A percentile compares a stretch with the other conserved stretches of the same genome.
These are phyloP conservation scores for Nesoenas mayeri DNA, from an alignment of 2,113 vertebrate species.

Conservation along the genomic window DNA sequence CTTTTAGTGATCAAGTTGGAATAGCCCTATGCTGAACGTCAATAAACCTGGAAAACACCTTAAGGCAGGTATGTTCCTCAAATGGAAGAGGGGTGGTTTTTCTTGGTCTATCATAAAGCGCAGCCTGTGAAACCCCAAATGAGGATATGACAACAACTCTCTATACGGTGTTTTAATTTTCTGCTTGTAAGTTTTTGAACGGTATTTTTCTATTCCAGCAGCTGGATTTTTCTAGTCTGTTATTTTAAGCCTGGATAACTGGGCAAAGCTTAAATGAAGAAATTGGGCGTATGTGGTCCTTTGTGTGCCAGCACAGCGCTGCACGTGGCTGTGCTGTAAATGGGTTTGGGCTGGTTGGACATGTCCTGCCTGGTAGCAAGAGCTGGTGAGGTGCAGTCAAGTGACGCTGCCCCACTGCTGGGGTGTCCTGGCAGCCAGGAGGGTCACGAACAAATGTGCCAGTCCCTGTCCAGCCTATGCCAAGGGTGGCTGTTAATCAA, in stretches of 20 bases:
- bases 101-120: background rate
- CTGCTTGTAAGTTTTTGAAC: background rate
- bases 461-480: background rate
- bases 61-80: rapidly evolving
- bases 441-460: background rate
- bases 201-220: background rate
- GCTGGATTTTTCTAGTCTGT: background rate
- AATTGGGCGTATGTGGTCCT: rapidly evolving
- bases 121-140: background rate
- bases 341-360: background rate
- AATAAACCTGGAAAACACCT: background rate
- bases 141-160: background rate
- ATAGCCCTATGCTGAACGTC: background rate
- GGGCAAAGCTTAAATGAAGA: background rate
- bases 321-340: rapidly evolving
- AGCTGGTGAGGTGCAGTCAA: background rate
- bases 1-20: background rate
- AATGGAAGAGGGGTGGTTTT: background rate
- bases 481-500: background rate
- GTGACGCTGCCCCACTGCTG: background rate
- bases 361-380: background rate
- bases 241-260: background rate
- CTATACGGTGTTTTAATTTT: background rate
- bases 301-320: background rate
- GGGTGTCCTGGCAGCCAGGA: background rate